Percentiles rank a stretch among this genome's conserved stretches.
These are phyloP conservation scores for Pseudoatta argentina DNA, from an alignment of 1,140 invertebrate genomes.

Conservation along the genomic window DNA sequence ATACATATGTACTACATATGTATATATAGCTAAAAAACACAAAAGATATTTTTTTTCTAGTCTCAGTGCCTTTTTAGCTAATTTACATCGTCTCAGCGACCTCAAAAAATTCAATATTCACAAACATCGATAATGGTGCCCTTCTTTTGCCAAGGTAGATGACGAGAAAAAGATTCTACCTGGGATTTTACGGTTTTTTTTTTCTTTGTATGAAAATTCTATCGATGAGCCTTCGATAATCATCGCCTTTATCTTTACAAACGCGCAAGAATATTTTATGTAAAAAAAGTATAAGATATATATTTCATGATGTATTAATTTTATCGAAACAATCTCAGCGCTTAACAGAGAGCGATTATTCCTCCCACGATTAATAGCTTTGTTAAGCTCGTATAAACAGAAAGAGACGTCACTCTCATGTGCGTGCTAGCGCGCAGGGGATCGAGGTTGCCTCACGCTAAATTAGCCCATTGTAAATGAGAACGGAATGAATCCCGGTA, in stretches of 20 bases:
- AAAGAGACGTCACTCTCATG: conserved; percentile 38
- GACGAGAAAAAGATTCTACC: not conserved
- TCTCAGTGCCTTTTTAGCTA: not conserved
- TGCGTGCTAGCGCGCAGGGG: conserved; percentile 13
- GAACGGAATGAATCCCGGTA: conserved; percentile 79
- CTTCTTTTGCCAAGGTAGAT: not conserved
- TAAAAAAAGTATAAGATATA: not conserved
- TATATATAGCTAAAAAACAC: not conserved
- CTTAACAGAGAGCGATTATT: conserved; percentile 38
- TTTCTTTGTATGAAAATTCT: not conserved
- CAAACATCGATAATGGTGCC: not conserved
- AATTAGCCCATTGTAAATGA: conserved; percentile 81
- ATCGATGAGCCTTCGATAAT: not conserved
- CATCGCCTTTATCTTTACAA: not conserved
- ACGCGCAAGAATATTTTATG: not conserved
- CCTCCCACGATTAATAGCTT: conserved; percentile 71
- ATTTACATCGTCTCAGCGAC: not conserved
- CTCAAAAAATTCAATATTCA: conserved; percentile 30
- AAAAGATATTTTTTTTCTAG: conserved; percentile 26
- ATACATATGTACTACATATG: conserved; percentile 48
- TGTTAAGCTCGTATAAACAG: conserved; percentile 67
- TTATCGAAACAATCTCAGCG: conserved; percentile 39
- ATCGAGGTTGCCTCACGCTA: conserved; percentile 67
- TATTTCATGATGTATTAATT: not conserved
- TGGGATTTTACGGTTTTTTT: not conserved